Base-by-base conservation (phyloP, 2,888 invertebrate species). In the Tenthredo amoena region DNA sequence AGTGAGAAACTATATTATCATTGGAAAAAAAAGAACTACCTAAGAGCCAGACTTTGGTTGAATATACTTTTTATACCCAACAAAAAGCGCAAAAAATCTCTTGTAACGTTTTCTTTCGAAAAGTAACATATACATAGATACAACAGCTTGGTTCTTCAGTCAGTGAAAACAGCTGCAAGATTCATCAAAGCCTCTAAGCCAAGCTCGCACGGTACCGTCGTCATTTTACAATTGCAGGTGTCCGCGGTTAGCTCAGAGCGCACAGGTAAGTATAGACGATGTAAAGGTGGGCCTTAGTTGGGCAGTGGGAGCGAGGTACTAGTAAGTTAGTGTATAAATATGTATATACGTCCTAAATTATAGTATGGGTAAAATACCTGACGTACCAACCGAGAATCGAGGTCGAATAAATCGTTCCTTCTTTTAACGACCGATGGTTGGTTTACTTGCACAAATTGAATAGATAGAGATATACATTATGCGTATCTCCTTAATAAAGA, bases 381-480 rank as follows among this genome's bases (percentile, higher is more conserved):
- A 77, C 77, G 77, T 77, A 77, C 77, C 77, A 77, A 34, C 77
- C 55, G 77, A 77, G 77, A 55, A 77, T 77, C 77, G 31, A 34
- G 77, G 55, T 55, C 83, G 76, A 76, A 40, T 40, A 68, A 55
- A 26, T 47, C 37, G 37, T 15, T 58, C 62, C 62, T 81, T 74
- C 21, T 43, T 85, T 65, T 81, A 34, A 62, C 65, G 85, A 74
- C 79, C 55, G 50, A 50, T n/a, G 43, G 37, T 68, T 62, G 40
- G 10, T 47, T 62, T 18, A 76, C 74, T n/a, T 55, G 47, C 18
- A 43, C 21, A 37, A 43, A 74, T 12, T 74, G 3, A 74, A 74
- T 40, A 21, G 21, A 10, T 12, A 43, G 7, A 55, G 55, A n/a
- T n/a, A 4, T 43, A 43, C n/a, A 21, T 15, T 34, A 4, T 26